Conservation (phyloP, 2,888 invertebrate genomes). For the Didymodactylos carnosus region DNA sequence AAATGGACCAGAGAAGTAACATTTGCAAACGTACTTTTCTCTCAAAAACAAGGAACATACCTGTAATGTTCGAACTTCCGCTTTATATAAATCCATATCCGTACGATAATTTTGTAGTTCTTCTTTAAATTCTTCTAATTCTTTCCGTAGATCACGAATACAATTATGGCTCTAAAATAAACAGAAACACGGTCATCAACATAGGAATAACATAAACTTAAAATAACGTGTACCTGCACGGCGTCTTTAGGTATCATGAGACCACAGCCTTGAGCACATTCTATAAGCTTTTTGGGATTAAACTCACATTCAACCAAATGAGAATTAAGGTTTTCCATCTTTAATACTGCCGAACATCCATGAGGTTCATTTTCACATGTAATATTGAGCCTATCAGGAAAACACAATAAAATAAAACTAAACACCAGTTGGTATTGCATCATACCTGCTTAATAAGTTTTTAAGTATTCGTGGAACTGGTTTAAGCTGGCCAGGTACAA, state of each 20-base stretch:
- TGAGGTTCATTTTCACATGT: conserved; percentile 75
- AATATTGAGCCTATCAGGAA: conserved; percentile 51
- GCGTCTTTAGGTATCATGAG: conserved; percentile 84
- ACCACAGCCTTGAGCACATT: conserved; percentile 79
- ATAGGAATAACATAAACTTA: too few species aligned
- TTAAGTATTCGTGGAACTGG: conserved; percentile 77
- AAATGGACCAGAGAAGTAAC: too few species aligned
- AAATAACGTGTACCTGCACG: conserved; percentile 38
- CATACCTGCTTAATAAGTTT: conserved; percentile 46
- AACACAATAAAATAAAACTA: not conserved
- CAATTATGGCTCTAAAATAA: conserved; percentile 60
- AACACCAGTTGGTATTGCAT: not conserved
- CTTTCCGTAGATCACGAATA: conserved; percentile 55
- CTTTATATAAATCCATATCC: conserved; percentile 65
- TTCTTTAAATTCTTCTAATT: conserved; percentile 62
- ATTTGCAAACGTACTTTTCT: too few species aligned
- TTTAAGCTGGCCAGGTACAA: conserved; percentile 62
- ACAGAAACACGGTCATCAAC: too few species aligned
- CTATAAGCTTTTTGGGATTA: conserved; percentile 77
- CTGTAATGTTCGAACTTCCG: conserved; percentile 67
- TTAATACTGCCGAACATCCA: conserved; percentile 65
- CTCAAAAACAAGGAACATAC: conserved; percentile 35
- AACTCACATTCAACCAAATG: conserved; percentile 77
- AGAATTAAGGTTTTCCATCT: conserved; percentile 58
- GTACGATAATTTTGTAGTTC: conserved; percentile 66